These are phyloP conservation scores for Andrena dorsata DNA, from an alignment of 2,888 invertebrate species.

Conservation along the genomic window DNA sequence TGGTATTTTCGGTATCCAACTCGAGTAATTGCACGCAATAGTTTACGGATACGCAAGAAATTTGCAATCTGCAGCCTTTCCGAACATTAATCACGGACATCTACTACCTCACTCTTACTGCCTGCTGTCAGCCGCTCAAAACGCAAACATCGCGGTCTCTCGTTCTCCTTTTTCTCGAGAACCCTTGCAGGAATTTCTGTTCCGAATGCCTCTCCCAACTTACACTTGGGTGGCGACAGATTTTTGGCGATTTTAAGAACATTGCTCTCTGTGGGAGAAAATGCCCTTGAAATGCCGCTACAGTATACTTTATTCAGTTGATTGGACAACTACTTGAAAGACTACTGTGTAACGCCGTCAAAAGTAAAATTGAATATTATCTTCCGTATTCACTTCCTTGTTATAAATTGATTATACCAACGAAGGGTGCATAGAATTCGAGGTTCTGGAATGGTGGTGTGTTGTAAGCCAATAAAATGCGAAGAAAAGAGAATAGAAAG, in stretches of 20 bases:
- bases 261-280: background rate
- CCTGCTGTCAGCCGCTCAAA: background rate
- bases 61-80: too few species aligned
- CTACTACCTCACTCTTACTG: background rate
- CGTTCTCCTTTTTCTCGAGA: background rate
- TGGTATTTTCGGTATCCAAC: too few species aligned
- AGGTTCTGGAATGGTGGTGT: background rate
- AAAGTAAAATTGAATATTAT: background rate
- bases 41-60: too few species aligned
- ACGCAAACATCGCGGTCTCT: too few species aligned
- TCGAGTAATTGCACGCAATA: too few species aligned
- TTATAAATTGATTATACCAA: background rate
- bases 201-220: background rate
- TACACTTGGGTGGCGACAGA: too few species aligned
- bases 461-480: conserved; percentile 19
- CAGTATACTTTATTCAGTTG: background rate
- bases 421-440: background rate
- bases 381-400: background rate
- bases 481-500: background rate
- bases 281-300: background rate
- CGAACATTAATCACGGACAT: too few species aligned
- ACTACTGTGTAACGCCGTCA: background rate
- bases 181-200: background rate
- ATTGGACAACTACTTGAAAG: background rate
- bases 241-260: too few species aligned